Base-by-base conservation (phyloP, 1,140 invertebrate genomes). In the Venustaconcha ellipsiformis region DNA sequence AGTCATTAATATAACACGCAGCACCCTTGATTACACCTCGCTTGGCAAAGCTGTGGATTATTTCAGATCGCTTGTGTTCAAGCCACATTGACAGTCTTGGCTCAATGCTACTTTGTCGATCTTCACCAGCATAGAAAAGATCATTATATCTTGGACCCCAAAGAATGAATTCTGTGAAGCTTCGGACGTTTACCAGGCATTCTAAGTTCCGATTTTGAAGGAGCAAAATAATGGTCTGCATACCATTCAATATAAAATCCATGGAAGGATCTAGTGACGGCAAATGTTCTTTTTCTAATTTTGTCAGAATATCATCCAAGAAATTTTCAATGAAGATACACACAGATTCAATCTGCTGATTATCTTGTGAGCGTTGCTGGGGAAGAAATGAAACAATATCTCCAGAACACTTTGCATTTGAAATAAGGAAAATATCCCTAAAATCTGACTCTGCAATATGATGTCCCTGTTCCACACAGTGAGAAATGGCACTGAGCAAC, bases 21-120 rank as follows among this genome's bases (percentile, higher is more conserved):
- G 66, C 30, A 57, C 73, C 67, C 68, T 68, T 30, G 75, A 77
- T 64, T 66, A 77, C 37, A 60, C 66, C 67, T 30, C 78, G 77
- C 30, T 79, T 78, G 23, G 87, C 85, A 65, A 87, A 84, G 26
- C 72, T 70, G 18, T 82, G 82, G 20, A 87, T 80, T 57, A 83
- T 69, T 14, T 60, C 26, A 17, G 84, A 78, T 15, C 87, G 56
- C 73, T 88, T 80, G 26, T 79, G 78, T 70, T 88, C 87, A 60
- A 88, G 72, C 87, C 87, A 88, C 56, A 84, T 82, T 56, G 83
- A 82, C 26, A 86, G 79, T 64, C 86, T 84, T 37, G 86, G 87
- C 76, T 88, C 87, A 17, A 82, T 67, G 57, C 82, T 83, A 55
- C 78, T 83, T 57, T 73, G 58, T 4, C 81, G 77, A 17, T 80